These are phyloP conservation scores for Petrocephalus schoutedeni DNA, from an alignment of 2,797 vertebrate species.

Conservation along the genomic window DNA sequence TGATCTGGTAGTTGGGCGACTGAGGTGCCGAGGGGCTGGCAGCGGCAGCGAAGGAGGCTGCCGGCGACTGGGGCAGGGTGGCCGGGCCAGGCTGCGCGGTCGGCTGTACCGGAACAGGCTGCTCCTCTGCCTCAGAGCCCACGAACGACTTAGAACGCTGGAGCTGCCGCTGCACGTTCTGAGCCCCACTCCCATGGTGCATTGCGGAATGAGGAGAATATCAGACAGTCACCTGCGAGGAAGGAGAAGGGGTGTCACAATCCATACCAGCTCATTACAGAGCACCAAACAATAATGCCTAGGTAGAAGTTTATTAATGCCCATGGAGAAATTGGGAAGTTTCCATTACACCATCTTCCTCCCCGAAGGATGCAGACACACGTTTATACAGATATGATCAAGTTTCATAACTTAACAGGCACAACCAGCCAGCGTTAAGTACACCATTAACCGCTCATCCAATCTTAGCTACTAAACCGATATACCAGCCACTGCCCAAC, in stretches of 20 bases:
- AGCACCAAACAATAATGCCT: neutral
- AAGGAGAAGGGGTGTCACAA: slow-evolving; percentile 20
- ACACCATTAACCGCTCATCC: neutral
- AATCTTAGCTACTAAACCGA: neutral
- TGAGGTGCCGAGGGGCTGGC: slow-evolving; percentile 91
- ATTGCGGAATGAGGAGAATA: slow-evolving; percentile 69
- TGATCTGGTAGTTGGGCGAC: slow-evolving; percentile 91
- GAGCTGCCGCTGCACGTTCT: slow-evolving; percentile 86
- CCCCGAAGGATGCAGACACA: neutral
- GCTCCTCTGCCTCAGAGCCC: slow-evolving; percentile 78
- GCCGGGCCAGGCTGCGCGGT: slow-evolving; percentile 66
- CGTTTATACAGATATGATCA: neutral
- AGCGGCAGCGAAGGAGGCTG: slow-evolving; percentile 80
- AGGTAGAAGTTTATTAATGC: neutral
- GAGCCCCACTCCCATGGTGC: slow-evolving; percentile 96
- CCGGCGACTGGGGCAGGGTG: slow-evolving; percentile 81
- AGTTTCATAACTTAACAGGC: neutral
- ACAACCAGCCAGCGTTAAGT: neutral
- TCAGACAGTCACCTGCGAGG: slow-evolving; percentile 47
- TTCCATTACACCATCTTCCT: neutral
- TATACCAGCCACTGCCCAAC: neutral
- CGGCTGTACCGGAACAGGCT: slow-evolving; percentile 54
- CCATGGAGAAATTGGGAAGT: neutral
- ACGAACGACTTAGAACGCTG: slow-evolving; percentile 86
- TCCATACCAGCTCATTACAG: neutral